Conservation (phyloP, 2,113 vertebrate species). For the Saccopteryx bilineata region DNA sequence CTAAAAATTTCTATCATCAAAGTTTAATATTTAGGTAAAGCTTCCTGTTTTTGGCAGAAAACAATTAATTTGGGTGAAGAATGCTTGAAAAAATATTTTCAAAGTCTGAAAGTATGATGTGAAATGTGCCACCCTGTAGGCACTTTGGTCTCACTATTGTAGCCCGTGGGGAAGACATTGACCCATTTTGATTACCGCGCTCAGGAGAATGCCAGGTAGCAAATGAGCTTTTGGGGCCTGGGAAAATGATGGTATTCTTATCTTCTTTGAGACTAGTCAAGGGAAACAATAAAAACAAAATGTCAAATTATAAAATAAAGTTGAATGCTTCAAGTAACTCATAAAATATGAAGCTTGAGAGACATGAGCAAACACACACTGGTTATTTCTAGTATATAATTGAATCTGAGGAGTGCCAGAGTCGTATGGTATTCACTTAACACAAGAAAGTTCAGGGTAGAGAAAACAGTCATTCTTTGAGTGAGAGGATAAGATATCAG, state of each 20-base stretch:
- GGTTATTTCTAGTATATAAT: background rate
- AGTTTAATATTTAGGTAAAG: background rate
- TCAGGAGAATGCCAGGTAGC: background rate
- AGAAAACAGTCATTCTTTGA: conserved; percentile 4
- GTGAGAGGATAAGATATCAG: background rate
- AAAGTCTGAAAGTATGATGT: background rate
- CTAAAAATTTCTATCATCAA: background rate
- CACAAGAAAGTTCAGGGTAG: background rate
- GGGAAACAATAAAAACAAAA: background rate
- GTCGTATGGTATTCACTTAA: background rate
- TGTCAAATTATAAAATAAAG: background rate
- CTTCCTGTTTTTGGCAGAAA: background rate
- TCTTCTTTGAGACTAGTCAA: background rate
- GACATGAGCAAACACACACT: background rate
- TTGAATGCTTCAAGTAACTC: background rate
- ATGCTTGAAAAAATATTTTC: background rate
- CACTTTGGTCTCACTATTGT: background rate
- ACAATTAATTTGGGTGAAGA: background rate
- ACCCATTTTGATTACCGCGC: background rate
- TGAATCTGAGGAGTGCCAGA: background rate
- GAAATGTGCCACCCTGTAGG: background rate
- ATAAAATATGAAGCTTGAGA: background rate
- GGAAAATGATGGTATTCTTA: background rate
- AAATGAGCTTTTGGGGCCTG: background rate
- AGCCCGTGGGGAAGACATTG: background rate